Evolutionary conservation across 2,113 vertebrate species (phyloP).

Genomic region (Vidua chalybeata): DNA sequence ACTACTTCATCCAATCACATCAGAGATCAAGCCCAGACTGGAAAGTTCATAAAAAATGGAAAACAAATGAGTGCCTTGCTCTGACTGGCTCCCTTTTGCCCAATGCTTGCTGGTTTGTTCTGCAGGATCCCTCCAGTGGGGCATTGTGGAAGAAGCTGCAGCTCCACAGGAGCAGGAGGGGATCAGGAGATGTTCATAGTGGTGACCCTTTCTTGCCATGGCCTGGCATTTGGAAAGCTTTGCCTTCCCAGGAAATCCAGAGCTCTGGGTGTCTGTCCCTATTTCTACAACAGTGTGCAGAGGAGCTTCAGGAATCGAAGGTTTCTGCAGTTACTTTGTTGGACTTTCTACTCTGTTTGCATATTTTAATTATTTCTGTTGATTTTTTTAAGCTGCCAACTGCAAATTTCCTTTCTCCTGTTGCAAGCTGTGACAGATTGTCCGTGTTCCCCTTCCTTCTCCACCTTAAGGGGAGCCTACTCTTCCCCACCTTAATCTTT

Average conservation of each 20-base stretch:
- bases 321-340: background rate
- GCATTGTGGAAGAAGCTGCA: background rate
- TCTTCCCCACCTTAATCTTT: background rate
- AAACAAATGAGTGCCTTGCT: background rate
- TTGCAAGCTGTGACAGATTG: background rate
- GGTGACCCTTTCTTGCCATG: background rate
- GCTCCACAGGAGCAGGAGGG: background rate
- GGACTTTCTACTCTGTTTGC: background rate
- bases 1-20: background rate
- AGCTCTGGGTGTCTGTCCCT: background rate
- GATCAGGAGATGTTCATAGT: background rate
- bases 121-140: background rate
- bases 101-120: background rate
- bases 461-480: background rate
- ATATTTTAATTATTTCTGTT: background rate
- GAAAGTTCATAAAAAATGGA: background rate
- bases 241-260: background rate
- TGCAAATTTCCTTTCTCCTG: background rate
- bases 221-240: background rate
- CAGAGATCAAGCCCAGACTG: background rate
- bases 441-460: accelerated
- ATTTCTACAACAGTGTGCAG: background rate
- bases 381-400: background rate
- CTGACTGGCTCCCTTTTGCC: background rate
- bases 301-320: background rate